Evolutionary conservation across 2,113 vertebrate species (phyloP), one percentile per base, ranked within the genome.

Genomic region (Grammomys dolichurus): DNA sequence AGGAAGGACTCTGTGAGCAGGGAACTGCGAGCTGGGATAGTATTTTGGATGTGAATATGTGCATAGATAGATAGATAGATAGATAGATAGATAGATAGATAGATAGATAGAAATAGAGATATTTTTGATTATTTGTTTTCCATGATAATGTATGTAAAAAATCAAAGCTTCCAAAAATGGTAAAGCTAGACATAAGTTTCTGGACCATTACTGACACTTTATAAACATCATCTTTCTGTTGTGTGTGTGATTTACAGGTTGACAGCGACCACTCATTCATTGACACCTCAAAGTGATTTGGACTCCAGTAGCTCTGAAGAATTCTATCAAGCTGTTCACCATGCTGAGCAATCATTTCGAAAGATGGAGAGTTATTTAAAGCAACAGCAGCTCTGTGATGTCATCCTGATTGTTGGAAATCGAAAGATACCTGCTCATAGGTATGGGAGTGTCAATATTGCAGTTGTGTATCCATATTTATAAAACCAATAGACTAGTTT

Each of bases 341-440:
- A 99, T 0, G 98, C 99, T 0, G 99, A 99, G 33, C 98, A 99
- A 97, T 99, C 98, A 36, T 99, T 99, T 96, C 96, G 98, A 86
- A 99, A 99, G 91, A 99, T 99, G 99, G 99, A 99, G 97, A 99
- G 97, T 96, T 99, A 99, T 95, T 2, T 99, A 96, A 99, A 99
- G 87, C 99, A 99, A 73, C 99, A 99, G 67, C 99, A 99, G 69
- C 98, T 99, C 67, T 99, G 99, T 96, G 99, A 99, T 0, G 99
- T 99, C 92, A 99, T 99, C 75, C 97, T 99, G 48, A 98, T 99
- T 92, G 99, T 98, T 60, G 99, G 99, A 12, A 98, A 99, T 43
- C 97, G 98, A 93, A 99, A 99, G 95, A 99, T 99, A 97, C 99
- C 99, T 93, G 99, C 99, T 58, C 99, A 99, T 85, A 99, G 99